phyloP scores from a whole-genome alignment of 2,888 invertebrate genomes.

The Acanthoscelides obtectus region DNA sequence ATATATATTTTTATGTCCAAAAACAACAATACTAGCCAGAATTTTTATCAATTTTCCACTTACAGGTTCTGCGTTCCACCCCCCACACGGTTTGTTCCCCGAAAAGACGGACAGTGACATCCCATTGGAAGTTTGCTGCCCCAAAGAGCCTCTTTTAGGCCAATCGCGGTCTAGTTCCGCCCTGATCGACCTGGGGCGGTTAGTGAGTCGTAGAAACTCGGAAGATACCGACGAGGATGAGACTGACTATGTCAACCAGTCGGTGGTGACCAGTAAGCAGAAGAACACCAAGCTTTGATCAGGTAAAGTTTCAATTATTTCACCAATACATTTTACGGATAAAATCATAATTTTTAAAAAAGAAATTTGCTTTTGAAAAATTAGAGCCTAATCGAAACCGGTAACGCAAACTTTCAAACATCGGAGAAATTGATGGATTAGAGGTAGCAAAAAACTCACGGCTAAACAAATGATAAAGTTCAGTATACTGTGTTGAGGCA shows the following conservation, averaged over 20 bases:
- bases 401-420: no score
- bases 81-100: conserved; percentile 5
- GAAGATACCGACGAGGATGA: conserved; percentile 8
- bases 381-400: no score
- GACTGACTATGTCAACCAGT: background rate
- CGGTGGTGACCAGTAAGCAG: background rate
- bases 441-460: no score
- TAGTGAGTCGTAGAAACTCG: conserved; percentile 29
- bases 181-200: conserved; percentile 34
- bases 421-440: no score
- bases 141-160: conserved; percentile 41
- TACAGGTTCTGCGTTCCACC: conserved; percentile 8
- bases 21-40: no score
- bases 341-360: no score
- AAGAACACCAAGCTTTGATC: background rate
- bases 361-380: no score
- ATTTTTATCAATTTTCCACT: no score
- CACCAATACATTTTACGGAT: no score
- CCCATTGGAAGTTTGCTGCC: conserved; percentile 41
- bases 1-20: no score
- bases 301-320: background rate
- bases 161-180: conserved; percentile 31
- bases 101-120: conserved; percentile 15
- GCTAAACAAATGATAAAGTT: no score
- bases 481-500: no score